Conservation (phyloP, 2,113 vertebrate genomes). For the Cyphomyrus plagiostoma region DNA sequence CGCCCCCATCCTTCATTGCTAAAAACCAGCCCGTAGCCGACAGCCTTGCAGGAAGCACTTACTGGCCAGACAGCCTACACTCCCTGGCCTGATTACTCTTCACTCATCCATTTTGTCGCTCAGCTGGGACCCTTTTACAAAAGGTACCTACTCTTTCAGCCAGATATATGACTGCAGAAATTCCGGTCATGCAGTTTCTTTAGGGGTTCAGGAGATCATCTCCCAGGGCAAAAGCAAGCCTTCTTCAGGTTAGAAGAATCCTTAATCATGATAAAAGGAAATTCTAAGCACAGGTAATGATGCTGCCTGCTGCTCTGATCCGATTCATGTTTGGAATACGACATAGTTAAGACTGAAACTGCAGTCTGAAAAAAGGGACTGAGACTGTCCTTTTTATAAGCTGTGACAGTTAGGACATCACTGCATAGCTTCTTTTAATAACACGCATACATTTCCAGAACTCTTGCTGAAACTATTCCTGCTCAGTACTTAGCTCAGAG, state of each 20-base stretch:
- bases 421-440: not conserved
- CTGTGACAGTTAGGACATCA: not conserved
- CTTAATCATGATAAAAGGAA: not conserved
- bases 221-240: not conserved
- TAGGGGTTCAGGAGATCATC: not conserved
- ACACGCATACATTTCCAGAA: not conserved
- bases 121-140: not conserved
- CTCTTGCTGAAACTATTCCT: not conserved
- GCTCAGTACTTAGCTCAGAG: not conserved
- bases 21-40: not conserved
- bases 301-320: not conserved
- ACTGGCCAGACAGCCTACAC: not conserved
- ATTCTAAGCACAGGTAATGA: not conserved
- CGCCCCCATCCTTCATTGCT: not conserved
- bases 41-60: not conserved
- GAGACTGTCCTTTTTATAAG: not conserved
- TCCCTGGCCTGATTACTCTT: not conserved
- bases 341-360: not conserved
- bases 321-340: not conserved
- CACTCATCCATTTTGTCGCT: not conserved
- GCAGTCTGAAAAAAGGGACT: not conserved
- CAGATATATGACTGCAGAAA: not conserved
- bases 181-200: not conserved
- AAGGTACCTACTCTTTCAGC: not conserved
- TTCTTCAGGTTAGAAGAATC: not conserved